A percentile compares a stretch with the other conserved stretches of the same genome.
phyloP scores from a whole-genome alignment of 2,888 invertebrate genomes.

The Laspeyria flexula region DNA sequence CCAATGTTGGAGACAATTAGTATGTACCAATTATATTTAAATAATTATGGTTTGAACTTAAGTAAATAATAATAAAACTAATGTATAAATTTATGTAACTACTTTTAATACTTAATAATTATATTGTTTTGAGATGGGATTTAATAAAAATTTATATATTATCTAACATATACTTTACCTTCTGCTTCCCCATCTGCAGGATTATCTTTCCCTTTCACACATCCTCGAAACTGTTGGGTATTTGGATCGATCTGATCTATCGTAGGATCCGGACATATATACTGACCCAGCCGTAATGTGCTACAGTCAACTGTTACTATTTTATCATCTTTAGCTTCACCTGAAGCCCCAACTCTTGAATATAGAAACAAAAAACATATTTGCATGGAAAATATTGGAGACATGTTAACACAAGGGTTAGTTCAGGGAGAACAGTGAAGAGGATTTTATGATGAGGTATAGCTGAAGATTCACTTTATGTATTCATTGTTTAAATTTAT shows the following conservation, averaged over 20 bases:
- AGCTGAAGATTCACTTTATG: not conserved
- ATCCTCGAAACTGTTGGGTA: conserved; percentile 95
- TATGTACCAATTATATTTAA: no score
- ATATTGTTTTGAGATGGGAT: no score
- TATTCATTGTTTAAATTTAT: not conserved
- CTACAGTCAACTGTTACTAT: conserved; percentile 87
- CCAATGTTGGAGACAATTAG: no score
- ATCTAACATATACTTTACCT: conserved; percentile 81
- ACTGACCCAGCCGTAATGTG: conserved; percentile 92
- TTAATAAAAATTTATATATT: no score
- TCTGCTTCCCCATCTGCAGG: conserved; percentile 91
- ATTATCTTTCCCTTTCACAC: conserved; percentile 84
- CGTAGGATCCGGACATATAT: conserved; percentile 92
- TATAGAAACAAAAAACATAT: conserved; percentile 50
- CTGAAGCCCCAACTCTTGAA: conserved; percentile 56
- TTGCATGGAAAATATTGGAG: conserved; percentile 26
- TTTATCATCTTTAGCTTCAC: conserved; percentile 46
- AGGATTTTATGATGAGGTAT: not conserved
- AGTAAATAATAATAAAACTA: not conserved
- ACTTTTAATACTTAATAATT: no score
- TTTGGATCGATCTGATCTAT: conserved; percentile 92
- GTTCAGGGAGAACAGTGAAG: not conserved
- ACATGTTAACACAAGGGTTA: conserved; percentile 16
- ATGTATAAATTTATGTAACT: no score
- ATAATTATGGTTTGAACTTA: no score